Conservation (phyloP, 2,113 vertebrate species). For the Todiramphus chloris region DNA sequence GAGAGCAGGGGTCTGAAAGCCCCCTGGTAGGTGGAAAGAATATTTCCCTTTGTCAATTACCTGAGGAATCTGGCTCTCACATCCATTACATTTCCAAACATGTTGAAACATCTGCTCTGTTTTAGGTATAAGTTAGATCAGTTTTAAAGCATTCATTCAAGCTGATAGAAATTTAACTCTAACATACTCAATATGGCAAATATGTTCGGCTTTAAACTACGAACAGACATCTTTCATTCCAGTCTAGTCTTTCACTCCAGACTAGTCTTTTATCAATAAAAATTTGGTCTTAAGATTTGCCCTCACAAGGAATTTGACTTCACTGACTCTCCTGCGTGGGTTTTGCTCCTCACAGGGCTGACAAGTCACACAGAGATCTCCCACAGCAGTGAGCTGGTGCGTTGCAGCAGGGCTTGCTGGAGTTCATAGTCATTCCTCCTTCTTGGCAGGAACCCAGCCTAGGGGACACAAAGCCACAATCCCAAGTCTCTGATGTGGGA, state of each 20-base stretch:
- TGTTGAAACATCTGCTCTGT: background rate
- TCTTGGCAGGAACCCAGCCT: background rate
- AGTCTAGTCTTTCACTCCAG: background rate
- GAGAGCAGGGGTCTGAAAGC: background rate
- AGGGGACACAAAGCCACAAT: background rate
- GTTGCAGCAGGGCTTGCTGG: background rate
- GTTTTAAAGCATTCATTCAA: background rate
- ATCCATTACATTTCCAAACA: background rate
- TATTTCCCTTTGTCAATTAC: background rate
- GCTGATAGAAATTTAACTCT: background rate
- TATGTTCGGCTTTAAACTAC: background rate
- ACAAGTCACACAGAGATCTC: background rate
- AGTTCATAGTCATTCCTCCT: background rate
- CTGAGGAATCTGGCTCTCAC: background rate
- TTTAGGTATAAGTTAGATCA: background rate
- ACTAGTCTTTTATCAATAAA: background rate
- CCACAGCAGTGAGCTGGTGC: background rate
- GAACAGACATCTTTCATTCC: background rate
- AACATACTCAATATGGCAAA: background rate
- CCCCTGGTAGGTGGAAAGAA: accelerated
- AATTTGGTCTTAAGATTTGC: background rate
- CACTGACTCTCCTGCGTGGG: background rate
- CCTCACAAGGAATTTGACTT: background rate
- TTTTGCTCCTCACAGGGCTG: background rate
- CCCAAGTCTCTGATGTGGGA: background rate